Conservation (phyloP, 2,113 vertebrate genomes). For the Morone saxatilis region DNA sequence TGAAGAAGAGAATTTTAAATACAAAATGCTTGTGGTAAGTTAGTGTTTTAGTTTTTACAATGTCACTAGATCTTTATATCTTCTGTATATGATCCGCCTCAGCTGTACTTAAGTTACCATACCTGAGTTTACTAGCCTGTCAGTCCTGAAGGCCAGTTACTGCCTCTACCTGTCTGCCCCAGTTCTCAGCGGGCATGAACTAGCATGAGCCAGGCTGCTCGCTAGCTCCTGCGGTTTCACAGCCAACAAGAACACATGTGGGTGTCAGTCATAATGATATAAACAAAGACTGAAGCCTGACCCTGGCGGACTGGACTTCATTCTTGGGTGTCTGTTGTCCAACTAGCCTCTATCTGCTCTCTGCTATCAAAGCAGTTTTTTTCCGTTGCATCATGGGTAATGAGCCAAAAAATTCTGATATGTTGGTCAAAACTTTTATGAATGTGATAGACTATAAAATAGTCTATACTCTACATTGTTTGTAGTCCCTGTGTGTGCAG, state of each 20-base stretch:
- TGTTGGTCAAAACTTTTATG: not conserved
- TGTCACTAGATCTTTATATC: not conserved
- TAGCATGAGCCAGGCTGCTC: slow-evolving; percentile 61
- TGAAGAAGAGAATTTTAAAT: not conserved
- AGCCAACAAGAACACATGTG: slow-evolving; percentile 77
- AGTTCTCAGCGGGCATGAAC: slow-evolving; percentile 59
- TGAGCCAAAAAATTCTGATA: not conserved
- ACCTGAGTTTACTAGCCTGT: slow-evolving; percentile 47
- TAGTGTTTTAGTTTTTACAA: not conserved
- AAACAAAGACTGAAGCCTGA: slow-evolving; percentile 58
- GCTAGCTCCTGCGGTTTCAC: slow-evolving; percentile 44
- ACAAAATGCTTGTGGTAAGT: not conserved
- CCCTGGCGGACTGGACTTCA: not conserved
- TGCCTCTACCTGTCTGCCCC: slow-evolving; percentile 25
- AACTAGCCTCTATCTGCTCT: not conserved
- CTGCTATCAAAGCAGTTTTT: not conserved
- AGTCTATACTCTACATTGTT: not conserved
- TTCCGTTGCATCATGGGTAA: too few relatives aligned
- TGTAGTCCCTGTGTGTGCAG: not conserved
- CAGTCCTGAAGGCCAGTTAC: slow-evolving; percentile 22
- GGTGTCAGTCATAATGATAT: slow-evolving; percentile 79
- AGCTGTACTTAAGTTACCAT: slow-evolving; percentile 42
- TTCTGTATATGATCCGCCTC: slow-evolving; percentile 14
- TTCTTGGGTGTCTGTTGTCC: slow-evolving; percentile 10
- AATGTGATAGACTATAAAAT: not conserved